These are phyloP conservation scores for Drosophila neocordata DNA, from an alignment of 1,140 invertebrate genomes.

Conservation along the genomic window DNA sequence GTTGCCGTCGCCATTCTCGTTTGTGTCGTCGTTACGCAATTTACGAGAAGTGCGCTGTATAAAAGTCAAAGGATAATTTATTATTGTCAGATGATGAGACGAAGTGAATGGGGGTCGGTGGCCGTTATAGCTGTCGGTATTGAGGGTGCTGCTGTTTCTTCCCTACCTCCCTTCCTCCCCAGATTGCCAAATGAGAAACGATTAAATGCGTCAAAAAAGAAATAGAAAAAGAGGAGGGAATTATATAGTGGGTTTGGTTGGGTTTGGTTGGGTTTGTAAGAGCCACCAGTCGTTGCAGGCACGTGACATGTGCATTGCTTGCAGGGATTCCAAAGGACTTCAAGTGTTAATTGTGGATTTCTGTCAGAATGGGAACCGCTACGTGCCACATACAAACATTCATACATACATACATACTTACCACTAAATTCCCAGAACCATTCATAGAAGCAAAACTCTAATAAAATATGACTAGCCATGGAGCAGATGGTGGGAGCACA, in stretches of 20 bases:
- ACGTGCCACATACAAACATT: slow-evolving; percentile 19
- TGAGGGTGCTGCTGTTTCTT: neutral
- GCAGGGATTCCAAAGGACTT: slow-evolving; percentile 44
- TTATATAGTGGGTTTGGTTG: neutral
- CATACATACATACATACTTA: no score
- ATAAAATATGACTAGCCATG: slow-evolving; percentile 45
- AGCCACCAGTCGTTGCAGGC: slow-evolving; percentile 20
- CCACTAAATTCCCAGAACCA: slow-evolving; percentile 12
- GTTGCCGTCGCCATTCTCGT: neutral
- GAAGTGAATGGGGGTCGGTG: neutral
- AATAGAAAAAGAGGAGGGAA: slow-evolving; percentile 32
- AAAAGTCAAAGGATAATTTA: slow-evolving; percentile 72
- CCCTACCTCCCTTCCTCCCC: neutral
- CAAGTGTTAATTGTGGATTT: slow-evolving; percentile 54
- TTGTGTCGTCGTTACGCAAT: neutral
- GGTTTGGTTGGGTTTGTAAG: no score
- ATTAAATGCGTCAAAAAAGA: slow-evolving; percentile 56
- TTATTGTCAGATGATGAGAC: slow-evolving; percentile 59
- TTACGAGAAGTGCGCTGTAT: slow-evolving; percentile 23
- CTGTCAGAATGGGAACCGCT: slow-evolving; percentile 38
- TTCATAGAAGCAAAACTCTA: slow-evolving; percentile 25
- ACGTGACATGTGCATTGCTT: slow-evolving; percentile 58
- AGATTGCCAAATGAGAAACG: slow-evolving; percentile 55
- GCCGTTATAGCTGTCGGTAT: no score
- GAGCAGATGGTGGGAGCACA: slow-evolving; percentile 34